A percentile compares a stretch with the other conserved stretches of the same genome.
Conservation (phyloP, 2,888 invertebrate species). For the Meta bourneti region DNA sequence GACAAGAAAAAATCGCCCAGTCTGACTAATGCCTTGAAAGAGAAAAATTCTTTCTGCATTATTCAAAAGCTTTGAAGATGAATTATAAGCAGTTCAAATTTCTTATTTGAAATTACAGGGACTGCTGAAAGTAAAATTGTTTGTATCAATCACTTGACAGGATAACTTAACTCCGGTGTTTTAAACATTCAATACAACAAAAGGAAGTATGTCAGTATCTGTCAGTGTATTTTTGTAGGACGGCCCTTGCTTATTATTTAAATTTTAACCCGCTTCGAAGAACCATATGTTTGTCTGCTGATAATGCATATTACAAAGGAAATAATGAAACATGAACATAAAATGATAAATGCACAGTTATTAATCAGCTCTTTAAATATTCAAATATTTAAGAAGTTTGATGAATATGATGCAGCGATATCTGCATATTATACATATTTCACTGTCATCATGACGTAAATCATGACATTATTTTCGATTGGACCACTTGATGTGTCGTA, state of each 20-base stretch:
- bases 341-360: no score
- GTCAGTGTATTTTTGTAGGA: background rate
- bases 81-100: background rate
- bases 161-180: background rate
- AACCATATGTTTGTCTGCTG: no score
- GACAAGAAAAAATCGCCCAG: background rate
- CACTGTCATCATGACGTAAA: no score
- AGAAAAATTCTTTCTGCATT: conserved; percentile 6
- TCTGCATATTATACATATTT: no score
- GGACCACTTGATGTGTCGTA: no score
- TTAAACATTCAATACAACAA: background rate
- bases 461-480: no score
- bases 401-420: no score
- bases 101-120: background rate
- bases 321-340: no score
- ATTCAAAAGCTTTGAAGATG: background rate
- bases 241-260: background rate
- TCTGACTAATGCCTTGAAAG: background rate
- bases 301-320: no score
- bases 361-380: no score
- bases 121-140: background rate
- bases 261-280: background rate
- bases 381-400: no score
- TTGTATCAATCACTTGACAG: background rate
- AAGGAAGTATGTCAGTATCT: background rate